These are phyloP conservation scores for Propithecus coquereli DNA, from an alignment of 2,113 vertebrate species.

Conservation along the genomic window DNA sequence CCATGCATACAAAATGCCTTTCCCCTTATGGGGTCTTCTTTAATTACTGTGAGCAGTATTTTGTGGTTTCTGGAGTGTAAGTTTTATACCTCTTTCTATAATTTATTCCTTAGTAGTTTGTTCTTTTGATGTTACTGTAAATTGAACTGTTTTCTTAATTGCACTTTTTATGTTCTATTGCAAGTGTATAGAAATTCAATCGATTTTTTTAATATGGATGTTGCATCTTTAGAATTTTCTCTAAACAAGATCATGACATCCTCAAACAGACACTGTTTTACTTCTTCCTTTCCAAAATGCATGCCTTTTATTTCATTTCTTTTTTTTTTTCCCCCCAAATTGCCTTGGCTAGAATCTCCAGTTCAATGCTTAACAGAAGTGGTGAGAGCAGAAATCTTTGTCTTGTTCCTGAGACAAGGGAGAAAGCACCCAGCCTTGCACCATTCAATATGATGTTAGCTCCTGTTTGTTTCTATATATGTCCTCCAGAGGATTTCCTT, in stretches of 20 bases:
- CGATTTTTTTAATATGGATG: neutral
- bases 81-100: too few species aligned
- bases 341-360: neutral
- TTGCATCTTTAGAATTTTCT: neutral
- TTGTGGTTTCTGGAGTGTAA: neutral
- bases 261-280: neutral
- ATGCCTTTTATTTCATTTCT: neutral
- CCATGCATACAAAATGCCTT: fast-evolving
- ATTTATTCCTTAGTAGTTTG: neutral
- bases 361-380: too few species aligned
- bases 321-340: neutral
- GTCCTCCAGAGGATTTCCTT: neutral
- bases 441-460: neutral
- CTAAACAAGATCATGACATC: neutral
- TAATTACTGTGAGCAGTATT: neutral
- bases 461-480: too few species aligned
- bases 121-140: neutral
- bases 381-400: neutral
- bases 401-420: neutral
- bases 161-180: neutral
- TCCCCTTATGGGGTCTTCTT: too few species aligned
- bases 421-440: neutral
- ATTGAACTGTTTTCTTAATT: neutral
- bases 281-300: neutral
- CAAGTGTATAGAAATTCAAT: neutral